Evolutionary conservation across 2,888 invertebrate genomes (phyloP).

Genomic region (Ochropleura plecta): DNA sequence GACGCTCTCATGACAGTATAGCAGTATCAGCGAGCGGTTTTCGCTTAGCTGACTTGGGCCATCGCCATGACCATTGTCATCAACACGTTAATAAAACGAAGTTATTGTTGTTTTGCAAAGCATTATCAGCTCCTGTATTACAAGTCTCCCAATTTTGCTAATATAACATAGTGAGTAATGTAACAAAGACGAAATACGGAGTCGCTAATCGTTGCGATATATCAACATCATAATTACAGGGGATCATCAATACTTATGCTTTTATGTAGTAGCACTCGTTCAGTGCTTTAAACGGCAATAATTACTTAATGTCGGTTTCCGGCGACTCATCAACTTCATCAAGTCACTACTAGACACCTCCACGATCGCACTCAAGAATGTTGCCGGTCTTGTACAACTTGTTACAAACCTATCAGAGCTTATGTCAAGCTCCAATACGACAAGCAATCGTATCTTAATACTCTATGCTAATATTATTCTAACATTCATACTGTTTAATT

Average conservation of each 20-base stretch:
- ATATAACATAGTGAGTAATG: neutral
- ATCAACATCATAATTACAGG: conserved; percentile 42
- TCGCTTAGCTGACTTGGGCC: no score
- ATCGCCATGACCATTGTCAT: no score
- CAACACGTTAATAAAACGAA: no score
- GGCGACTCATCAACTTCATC: conserved; percentile 65
- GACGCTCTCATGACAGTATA: no score
- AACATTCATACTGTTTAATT: conserved; percentile 47
- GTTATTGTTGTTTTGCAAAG: neutral
- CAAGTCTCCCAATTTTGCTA: neutral
- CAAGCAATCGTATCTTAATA: conserved; percentile 42
- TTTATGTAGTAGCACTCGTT: conserved; percentile 8
- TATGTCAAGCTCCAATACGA: conserved; percentile 46
- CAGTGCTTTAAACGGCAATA: conserved; percentile 44
- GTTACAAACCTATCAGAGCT: conserved; percentile 65
- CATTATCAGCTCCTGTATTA: neutral
- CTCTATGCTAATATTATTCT: conserved; percentile 42
- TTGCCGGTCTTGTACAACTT: conserved; percentile 67
- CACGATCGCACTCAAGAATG: conserved; percentile 67
- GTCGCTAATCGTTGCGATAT: conserved; percentile 10
- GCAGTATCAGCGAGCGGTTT: no score
- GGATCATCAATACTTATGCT: conserved; percentile 43
- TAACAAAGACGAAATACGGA: neutral
- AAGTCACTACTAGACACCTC: conserved; percentile 48
- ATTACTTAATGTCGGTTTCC: conserved; percentile 64